Conservation (phyloP, 2,113 vertebrate species). For the Cavia aperea region DNA sequence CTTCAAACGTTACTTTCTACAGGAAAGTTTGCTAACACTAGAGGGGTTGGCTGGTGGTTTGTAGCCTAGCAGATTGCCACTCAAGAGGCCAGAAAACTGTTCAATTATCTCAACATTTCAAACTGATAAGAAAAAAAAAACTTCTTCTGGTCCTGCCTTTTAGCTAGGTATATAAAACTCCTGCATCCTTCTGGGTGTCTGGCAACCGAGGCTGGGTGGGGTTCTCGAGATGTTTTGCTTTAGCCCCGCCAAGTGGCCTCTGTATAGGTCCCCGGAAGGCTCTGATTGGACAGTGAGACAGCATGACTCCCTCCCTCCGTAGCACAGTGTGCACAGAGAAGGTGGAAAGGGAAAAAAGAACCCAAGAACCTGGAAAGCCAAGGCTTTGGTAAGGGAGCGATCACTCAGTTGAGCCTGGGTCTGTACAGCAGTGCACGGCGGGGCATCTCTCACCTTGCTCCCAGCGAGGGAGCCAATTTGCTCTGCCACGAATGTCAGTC, state of each 20-base stretch:
- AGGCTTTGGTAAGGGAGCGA: background rate
- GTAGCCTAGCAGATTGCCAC: background rate
- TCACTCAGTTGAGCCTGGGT: background rate
- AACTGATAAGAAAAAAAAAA: background rate
- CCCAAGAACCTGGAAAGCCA: background rate
- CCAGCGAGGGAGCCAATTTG: background rate
- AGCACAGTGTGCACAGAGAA: background rate
- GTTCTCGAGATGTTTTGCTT: background rate
- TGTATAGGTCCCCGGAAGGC: background rate
- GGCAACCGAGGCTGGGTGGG: background rate
- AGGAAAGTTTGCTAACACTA: background rate
- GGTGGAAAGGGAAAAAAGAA: background rate
- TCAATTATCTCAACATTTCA: background rate
- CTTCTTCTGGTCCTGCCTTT: background rate
- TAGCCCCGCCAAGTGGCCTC: background rate
- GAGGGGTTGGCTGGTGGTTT: background rate
- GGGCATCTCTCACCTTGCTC: background rate
- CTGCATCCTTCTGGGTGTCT: background rate
- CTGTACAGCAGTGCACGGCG: rapidly evolving
- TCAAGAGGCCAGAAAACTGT: background rate
- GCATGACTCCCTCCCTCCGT: background rate
- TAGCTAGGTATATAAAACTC: background rate
- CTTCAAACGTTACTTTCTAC: background rate
- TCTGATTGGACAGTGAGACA: background rate
- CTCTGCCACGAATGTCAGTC: background rate